These are phyloP conservation scores for Chroicocephalus ridibundus DNA, from an alignment of 2,113 vertebrate genomes.

Conservation along the genomic window DNA sequence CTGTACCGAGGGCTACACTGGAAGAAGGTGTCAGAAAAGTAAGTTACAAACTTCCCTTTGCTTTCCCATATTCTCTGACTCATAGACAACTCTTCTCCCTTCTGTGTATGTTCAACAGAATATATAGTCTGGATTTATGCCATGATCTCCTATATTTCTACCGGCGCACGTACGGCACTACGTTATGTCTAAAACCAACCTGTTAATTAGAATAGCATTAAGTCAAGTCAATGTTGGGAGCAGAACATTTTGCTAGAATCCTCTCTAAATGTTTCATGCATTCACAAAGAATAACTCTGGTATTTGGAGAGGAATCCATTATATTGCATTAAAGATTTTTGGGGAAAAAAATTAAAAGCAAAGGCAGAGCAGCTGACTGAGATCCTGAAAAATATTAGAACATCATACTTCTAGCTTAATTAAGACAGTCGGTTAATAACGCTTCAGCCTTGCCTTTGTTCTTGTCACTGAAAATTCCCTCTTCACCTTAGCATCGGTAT, in stretches of 20 bases:
- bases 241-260: background rate
- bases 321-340: background rate
- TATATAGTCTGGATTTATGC: background rate
- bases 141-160: background rate
- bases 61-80: background rate
- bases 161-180: background rate
- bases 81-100: background rate
- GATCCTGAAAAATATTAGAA: slow-evolving; percentile 25
- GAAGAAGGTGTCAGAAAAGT: slow-evolving; percentile 89
- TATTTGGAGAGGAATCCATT: slow-evolving; percentile 9
- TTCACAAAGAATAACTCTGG: background rate
- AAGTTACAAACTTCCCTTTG: slow-evolving; percentile 50
- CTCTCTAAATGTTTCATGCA: background rate
- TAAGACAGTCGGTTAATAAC: slow-evolving; percentile 33
- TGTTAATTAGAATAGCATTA: background rate
- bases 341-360: background rate
- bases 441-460: slow-evolving; percentile 6
- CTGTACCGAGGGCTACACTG: slow-evolving; percentile 83
- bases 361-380: background rate
- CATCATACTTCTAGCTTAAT: background rate
- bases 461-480: background rate
- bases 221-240: background rate
- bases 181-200: background rate
- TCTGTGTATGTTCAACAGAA: background rate
- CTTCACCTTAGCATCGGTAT: background rate